Evolutionary conservation across 2,888 invertebrate species (phyloP).

Genomic region (Orthosia cruda): DNA sequence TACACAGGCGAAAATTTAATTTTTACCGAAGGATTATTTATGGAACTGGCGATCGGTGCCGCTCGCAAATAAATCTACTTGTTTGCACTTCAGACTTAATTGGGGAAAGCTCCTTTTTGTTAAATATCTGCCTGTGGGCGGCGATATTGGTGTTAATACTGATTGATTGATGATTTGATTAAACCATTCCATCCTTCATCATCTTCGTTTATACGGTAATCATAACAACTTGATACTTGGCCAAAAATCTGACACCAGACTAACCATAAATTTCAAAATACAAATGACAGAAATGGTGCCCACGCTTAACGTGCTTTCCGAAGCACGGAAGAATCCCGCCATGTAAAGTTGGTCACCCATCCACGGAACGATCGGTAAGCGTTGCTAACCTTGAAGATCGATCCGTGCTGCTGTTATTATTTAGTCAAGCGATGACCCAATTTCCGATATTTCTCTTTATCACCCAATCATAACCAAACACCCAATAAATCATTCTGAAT

Average conservation of each 20-base stretch:
- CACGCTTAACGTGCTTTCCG: too few relatives aligned
- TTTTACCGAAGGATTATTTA: slow-evolving; percentile 78
- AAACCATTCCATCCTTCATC: neutral
- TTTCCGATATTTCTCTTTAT: slow-evolving; percentile 19
- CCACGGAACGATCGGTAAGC: too few relatives aligned
- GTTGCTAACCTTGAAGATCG: too few relatives aligned
- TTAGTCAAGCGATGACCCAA: neutral
- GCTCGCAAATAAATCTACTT: slow-evolving; percentile 73
- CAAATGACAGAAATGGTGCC: too few relatives aligned
- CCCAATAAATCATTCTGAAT: slow-evolving; percentile 28
- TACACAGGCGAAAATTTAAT: slow-evolving; percentile 74
- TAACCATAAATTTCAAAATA: too few relatives aligned
- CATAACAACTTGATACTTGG: slow-evolving; percentile 30
- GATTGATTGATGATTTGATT: slow-evolving; percentile 21
- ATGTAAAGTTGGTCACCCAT: too few relatives aligned
- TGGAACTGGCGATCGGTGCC: slow-evolving; percentile 72
- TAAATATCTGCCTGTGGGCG: slow-evolving; percentile 31
- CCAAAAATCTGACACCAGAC: slow-evolving; percentile 1
- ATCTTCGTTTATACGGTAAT: neutral
- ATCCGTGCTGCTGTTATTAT: too few relatives aligned
- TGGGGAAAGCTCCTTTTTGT: slow-evolving; percentile 54
- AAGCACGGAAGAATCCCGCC: too few relatives aligned
- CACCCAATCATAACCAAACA: slow-evolving; percentile 17
- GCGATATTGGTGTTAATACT: slow-evolving; percentile 16
- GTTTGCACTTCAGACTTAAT: slow-evolving; percentile 70